phyloP scores from a whole-genome alignment of 2,888 invertebrate species.

The Tigriopus californicus region DNA sequence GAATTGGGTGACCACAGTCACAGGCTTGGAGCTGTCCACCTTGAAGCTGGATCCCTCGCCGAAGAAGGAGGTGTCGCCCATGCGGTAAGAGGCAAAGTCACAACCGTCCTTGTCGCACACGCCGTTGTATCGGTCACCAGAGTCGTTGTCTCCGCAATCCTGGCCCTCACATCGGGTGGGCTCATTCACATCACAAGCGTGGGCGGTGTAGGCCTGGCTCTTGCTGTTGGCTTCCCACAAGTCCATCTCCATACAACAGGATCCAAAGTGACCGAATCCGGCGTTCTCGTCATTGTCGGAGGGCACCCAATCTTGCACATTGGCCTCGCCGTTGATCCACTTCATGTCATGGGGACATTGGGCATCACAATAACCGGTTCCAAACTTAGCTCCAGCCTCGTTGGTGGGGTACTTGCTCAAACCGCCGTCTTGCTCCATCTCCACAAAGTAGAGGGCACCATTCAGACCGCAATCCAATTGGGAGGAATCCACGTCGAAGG shows the following conservation, averaged over 20 bases:
- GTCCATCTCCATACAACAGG: slow-evolving; percentile 19
- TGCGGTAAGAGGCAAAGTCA: slow-evolving; percentile 19
- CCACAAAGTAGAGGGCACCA: slow-evolving; percentile 19
- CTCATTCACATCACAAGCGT: slow-evolving; percentile 17
- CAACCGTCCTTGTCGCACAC: slow-evolving; percentile 20
- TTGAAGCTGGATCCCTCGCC: slow-evolving; percentile 17
- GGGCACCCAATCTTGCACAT: slow-evolving; percentile 18
- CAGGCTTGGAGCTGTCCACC: slow-evolving; percentile 17
- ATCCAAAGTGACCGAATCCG: slow-evolving; percentile 18
- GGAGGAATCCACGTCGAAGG: slow-evolving; percentile 18
- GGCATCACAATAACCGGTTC: slow-evolving; percentile 20
- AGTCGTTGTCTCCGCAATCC: slow-evolving; percentile 19
- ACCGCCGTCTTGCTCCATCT: slow-evolving; percentile 20
- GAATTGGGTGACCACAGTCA: slow-evolving; percentile 19
- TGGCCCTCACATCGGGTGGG: slow-evolving; percentile 17
- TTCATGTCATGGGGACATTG: slow-evolving; percentile 20
- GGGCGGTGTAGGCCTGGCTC: slow-evolving; percentile 18
- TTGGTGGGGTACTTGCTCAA: slow-evolving; percentile 17
- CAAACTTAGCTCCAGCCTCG: slow-evolving; percentile 18
- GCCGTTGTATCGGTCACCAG: slow-evolving; percentile 18
- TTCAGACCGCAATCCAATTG: slow-evolving; percentile 19
- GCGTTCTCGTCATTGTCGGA: slow-evolving; percentile 18
- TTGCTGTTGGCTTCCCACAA: slow-evolving; percentile 20
- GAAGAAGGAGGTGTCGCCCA: slow-evolving; percentile 17
- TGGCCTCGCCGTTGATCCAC: slow-evolving; percentile 19